These are phyloP conservation scores for Galerucella pusilla DNA, from an alignment of 2,888 invertebrate species.

Conservation along the genomic window DNA sequence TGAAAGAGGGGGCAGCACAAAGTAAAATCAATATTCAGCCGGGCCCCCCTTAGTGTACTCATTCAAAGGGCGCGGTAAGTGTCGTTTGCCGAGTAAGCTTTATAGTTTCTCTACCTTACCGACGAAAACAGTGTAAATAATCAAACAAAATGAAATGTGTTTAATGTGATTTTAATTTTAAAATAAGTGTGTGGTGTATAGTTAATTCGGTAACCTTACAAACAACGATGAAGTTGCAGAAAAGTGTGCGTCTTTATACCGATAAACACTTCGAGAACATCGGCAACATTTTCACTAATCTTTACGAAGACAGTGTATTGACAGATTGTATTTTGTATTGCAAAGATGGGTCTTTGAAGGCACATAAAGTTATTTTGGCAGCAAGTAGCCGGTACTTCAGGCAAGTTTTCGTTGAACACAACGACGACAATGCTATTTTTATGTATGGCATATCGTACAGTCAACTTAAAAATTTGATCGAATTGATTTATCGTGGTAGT, in stretches of 20 bases:
- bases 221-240: constrained; percentile 47
- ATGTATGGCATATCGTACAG: constrained; percentile 74
- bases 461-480: constrained; percentile 74
- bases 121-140: constrained; percentile 30
- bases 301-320: constrained; percentile 76
- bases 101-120: constrained; percentile 4
- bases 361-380: constrained; percentile 78
- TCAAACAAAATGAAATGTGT: constrained; percentile 32
- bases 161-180: constrained; percentile 40
- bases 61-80: constrained; percentile 54
- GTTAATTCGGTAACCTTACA: constrained; percentile 19
- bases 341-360: constrained; percentile 77
- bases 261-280: constrained; percentile 80
- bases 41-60: constrained; percentile 54
- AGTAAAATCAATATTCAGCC: constrained; percentile 56
- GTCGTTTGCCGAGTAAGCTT: constrained; percentile 37
- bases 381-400: constrained; percentile 83
- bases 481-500: constrained; percentile 79
- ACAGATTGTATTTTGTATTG: constrained; percentile 79
- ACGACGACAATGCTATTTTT: constrained; percentile 76
- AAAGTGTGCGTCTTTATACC: constrained; percentile 50
- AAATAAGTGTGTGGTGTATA: constrained; percentile 23
- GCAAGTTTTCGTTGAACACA: constrained; percentile 79
- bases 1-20: constrained; percentile 57
- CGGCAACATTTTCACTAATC: constrained; percentile 75